phyloP scores from a whole-genome alignment of 2,888 invertebrate genomes.

The Laothoe populi region DNA sequence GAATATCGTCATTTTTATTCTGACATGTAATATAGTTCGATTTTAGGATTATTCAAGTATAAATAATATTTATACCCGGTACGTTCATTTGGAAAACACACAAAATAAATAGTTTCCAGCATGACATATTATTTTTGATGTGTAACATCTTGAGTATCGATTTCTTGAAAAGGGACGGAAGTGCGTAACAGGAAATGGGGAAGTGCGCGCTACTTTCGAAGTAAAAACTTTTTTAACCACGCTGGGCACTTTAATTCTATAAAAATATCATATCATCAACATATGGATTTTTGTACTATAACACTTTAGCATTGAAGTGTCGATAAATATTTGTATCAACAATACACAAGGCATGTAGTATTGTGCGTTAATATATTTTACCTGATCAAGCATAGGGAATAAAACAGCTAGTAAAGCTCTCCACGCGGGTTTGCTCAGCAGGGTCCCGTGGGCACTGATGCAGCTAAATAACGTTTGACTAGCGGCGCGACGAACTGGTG shows the following conservation, averaged over 20 bases:
- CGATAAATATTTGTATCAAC: not conserved
- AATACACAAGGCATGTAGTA: not conserved
- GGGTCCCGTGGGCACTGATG: conserved; percentile 96
- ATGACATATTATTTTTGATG: not conserved
- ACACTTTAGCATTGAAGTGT: not conserved
- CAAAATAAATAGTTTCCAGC: not conserved
- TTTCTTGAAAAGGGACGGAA: no score
- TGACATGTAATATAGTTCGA: not conserved
- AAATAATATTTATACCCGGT: not conserved
- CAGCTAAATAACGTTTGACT: conserved; percentile 99
- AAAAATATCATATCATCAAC: not conserved
- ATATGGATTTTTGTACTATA: no score
- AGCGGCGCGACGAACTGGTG: conserved; percentile 98
- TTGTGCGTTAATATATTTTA: conserved; percentile 56
- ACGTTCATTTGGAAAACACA: no score
- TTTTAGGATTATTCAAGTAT: not conserved
- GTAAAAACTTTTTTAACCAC: no score
- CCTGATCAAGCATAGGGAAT: conserved; percentile 97
- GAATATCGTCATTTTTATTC: not conserved
- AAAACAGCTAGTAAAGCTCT: conserved; percentile 96
- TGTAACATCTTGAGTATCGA: no score
- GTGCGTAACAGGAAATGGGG: no score
- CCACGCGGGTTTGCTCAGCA: conserved; percentile 96
- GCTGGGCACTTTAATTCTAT: no score
- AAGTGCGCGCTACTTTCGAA: no score